Conservation (phyloP, 1,140 invertebrate genomes). For the Chrysopa pallens region DNA sequence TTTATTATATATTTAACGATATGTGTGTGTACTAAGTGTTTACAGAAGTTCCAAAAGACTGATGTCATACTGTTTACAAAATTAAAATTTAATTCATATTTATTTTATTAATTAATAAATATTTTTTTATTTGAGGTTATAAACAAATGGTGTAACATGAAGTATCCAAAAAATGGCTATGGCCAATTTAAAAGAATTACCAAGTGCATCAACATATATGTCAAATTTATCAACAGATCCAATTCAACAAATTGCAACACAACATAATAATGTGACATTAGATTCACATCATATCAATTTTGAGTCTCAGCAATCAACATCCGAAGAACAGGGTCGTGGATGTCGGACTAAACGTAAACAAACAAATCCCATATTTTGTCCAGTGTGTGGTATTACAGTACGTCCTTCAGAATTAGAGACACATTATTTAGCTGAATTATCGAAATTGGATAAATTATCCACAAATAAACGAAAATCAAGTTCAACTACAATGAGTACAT, state of each 20-base stretch:
- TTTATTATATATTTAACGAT: no score
- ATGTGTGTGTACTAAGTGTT: no score
- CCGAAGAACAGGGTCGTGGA: slow-evolving; percentile 19
- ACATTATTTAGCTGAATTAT: slow-evolving; percentile 57
- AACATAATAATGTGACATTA: neutral
- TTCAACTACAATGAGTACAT: slow-evolving; percentile 5
- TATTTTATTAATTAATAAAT: no score
- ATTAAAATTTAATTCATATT: no score
- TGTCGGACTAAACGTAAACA: slow-evolving; percentile 22
- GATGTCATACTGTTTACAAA: no score
- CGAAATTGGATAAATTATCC: slow-evolving; percentile 41
- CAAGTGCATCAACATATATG: neutral
- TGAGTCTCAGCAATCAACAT: neutral
- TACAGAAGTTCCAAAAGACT: no score
- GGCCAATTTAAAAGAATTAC: neutral
- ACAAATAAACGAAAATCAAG: slow-evolving; percentile 8
- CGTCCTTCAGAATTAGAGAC: slow-evolving; percentile 51
- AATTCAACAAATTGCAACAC: neutral
- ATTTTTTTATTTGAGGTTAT: no score
- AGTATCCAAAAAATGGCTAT: neutral
- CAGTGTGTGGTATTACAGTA: slow-evolving; percentile 60
- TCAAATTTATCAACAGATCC: neutral
- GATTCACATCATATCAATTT: neutral
- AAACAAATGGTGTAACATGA: no score
- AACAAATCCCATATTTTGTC: slow-evolving; percentile 49